A percentile compares a stretch with the other conserved stretches of the same genome.
phyloP scores from a whole-genome alignment of 2,888 invertebrate species.

The Mantis religiosa region DNA sequence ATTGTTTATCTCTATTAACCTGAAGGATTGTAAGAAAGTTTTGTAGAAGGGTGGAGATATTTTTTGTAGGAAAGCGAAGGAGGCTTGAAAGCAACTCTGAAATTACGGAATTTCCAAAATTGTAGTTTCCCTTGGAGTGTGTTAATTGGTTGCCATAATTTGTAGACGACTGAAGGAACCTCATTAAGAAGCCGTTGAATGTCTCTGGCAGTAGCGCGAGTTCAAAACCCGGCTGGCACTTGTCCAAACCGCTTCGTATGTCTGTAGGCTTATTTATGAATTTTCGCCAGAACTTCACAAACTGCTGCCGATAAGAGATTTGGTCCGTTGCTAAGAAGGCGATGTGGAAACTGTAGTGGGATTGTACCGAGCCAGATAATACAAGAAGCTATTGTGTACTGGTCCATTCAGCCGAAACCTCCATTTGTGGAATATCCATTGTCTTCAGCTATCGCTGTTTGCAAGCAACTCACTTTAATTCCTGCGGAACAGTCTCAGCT shows the following conservation, averaged over 20 bases:
- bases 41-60: too few relatives aligned
- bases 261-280: neutral
- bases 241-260: neutral
- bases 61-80: too few relatives aligned
- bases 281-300: neutral
- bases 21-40: too few relatives aligned
- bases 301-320: neutral
- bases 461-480: too few relatives aligned
- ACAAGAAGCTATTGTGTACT: neutral
- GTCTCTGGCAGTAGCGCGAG: neutral
- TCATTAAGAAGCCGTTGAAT: neutral
- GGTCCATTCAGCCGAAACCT: neutral
- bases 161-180: neutral
- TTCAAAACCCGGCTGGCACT: neutral
- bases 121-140: too few relatives aligned
- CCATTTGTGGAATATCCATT: neutral
- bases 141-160: too few relatives aligned
- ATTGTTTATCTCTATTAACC: too few relatives aligned
- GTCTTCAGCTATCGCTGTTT: too few relatives aligned
- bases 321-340: neutral
- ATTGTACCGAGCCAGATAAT: neutral
- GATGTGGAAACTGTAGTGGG: neutral
- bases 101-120: too few relatives aligned
- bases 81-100: too few relatives aligned
- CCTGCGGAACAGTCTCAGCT: too few relatives aligned